Evolutionary conservation across 64 coral and sea anemone genomes (phyloP), one percentile per base, ranked within the genome.

Genomic region (Montipora sp.): DNA sequence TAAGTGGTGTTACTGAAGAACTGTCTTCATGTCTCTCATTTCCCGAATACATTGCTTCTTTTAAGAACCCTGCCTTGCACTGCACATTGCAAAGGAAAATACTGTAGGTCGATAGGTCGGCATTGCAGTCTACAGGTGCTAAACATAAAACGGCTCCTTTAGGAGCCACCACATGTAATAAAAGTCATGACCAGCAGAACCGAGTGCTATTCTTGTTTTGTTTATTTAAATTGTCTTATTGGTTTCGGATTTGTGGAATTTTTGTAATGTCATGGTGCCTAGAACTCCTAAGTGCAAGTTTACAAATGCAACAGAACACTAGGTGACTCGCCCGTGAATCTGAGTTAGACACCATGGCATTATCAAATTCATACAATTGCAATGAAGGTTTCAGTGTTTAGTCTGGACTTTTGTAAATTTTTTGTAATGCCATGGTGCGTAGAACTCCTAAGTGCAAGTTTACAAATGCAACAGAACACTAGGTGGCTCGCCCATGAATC

Each of bases 1-100:
- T 68, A 51, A 68, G 24, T 12, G 69, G 69, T 72, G 69, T 72
- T 0, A 68, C 59, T 68, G 82, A 11, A 68, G 63, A 44, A 27
- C 59, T 84, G 23, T 21, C 13, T 69, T 84, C 82, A 65, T 83
- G 12, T 47, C 8, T 68, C 24, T 69, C 49, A 59, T 61, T 84
- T 67, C 68, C 59, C 24, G 47, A 84, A 84, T 84, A 83, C 55
- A 83, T 44, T 63, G 27, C 80, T 63, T 83, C 69, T 72, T 20
- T 72, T 72, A 20, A 72, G 69, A 72, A 18, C 18, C 69, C 69
- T 24, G 69, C 69, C 69, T 19, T 72, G 69, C 69, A 72, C 18
- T 6, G 4, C 8, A 22, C 21, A 69, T 69, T 69, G 65, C 65
- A 69, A 18, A 19, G 69, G 18, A 20, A 72, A 72, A 72, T 72